Evolutionary conservation across 2,888 invertebrate genomes (phyloP), one percentile per base, ranked within the genome.

Genomic region (Euplagia quadripunctaria): DNA sequence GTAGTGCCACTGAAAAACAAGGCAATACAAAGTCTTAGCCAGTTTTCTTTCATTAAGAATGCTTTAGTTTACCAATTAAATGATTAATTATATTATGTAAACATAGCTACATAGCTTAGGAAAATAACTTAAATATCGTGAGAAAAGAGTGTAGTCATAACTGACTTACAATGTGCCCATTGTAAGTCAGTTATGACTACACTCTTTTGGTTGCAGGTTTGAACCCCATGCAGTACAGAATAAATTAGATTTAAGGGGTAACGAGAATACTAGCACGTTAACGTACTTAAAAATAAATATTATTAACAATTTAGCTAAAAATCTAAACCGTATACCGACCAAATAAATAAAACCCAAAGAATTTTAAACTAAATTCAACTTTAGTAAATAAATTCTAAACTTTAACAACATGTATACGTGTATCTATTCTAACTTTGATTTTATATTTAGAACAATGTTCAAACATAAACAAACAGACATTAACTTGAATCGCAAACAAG

Each of bases 361-460:
- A n/a, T 42, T n/a, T 12, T 2, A 49, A 63, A 64, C 46, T 42
- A 70, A 70, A 42, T 16, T 9, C 20, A 64, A 70, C 64, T 65
- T 70, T 16, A 14, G 5, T 16, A 43, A 70, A 70, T 70, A 70
- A 20, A 64, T 70, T 43, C 46, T 16, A 52, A 66, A 55, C 64
- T 51, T 58, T 66, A 71, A 58, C 66, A 68, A 51, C 68, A 71
- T 52, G 51, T 61, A 61, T 11, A 55, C 20, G 31, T 31, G 61
- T 63, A 41, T 70, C 16, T 17, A 52, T 68, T 78, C 78, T 75
- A 85, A 80, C 74, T 78, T 73, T 75, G 82, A 84, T 87, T 89
- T 89, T 89, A 88, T 90, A 89, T 88, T 88, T 82, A 85, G 87
- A 91, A 90, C 90, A 91, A 89, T 88, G 85, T 90, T 52, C 64